Conservation (phyloP, 2,113 vertebrate genomes). For the Melanerpes formicivorus region DNA sequence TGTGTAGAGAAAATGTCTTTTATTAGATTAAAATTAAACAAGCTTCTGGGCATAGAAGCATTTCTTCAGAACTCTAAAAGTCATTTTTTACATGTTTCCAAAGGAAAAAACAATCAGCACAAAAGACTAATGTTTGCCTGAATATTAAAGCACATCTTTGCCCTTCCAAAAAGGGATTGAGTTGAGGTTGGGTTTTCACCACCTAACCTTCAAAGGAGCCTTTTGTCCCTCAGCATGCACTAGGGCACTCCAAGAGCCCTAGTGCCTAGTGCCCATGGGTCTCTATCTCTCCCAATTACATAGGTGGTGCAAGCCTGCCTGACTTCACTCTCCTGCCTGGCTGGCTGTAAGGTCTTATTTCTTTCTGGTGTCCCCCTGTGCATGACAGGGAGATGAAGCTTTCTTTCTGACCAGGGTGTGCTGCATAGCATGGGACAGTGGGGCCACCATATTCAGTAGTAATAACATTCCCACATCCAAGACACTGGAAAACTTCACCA, state of each 20-base stretch:
- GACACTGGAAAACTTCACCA: neutral
- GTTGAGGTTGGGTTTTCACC: neutral
- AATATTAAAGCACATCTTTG: neutral
- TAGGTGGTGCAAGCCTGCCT: neutral
- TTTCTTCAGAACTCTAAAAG: neutral
- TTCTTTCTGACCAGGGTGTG: neutral
- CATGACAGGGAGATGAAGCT: neutral
- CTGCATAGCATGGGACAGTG: neutral
- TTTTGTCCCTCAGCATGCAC: rapidly evolving
- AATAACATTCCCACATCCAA: neutral
- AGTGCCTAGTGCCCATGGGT: rapidly evolving
- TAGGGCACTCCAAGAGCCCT: neutral
- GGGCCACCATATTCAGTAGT: neutral
- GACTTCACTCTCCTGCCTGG: neutral
- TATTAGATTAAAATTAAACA: neutral
- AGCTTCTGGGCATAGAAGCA: neutral
- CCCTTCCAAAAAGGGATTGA: neutral
- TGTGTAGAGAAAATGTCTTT: neutral
- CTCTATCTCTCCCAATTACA: rapidly evolving
- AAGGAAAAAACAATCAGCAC: neutral
- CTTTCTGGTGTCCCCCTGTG: neutral
- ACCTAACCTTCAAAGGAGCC: neutral
- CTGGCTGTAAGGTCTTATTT: neutral
- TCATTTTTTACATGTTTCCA: neutral
- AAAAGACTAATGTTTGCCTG: neutral